Base-by-base conservation (phyloP, 1,140 invertebrate species). In the Aphidius ervi region DNA sequence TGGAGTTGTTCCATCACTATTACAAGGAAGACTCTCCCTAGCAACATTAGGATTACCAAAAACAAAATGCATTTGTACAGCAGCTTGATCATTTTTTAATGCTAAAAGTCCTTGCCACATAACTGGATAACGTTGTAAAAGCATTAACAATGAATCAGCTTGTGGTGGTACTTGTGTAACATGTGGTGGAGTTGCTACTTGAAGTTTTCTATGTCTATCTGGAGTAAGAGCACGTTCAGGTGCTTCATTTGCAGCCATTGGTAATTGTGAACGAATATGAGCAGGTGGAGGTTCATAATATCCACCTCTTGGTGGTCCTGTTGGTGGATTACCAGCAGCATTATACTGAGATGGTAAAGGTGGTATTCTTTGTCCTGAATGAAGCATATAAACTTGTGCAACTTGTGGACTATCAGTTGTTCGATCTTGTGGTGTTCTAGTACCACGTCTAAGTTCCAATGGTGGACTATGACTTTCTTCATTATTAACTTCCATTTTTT, bases 51-150 rank as follows among this genome's bases (percentile, higher is more conserved):
- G 88, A 83, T 94, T 97, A 10, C 97, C 97, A 67, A 92, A 93
- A 40, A 99, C 93, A 79, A 95, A 96, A 78, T 98, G 95, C 95
- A 99, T 98, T 81, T 98, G 95, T 8, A 98, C 96, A 23, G 92
- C 92, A 5, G 95, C 94, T 68, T 92, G 92, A 76, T 98, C 95
- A 77, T 95, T 98, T 77, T 99, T 99, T 42, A 99, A 81, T 0
- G 93, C 94, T 65, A 99, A 76, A 43, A 95, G 76, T 2, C 96
- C 96, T 82, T 97, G 93, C 96, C 96, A 99, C 88, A 97, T 93
- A 39, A 97, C 89, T 1, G 93, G 93, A 78, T 96, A 95, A 40
- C 90, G 86, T 85, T 93, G 83, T 2, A 94, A 78, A 20, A 93
- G 74, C 80, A 87, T 91, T 50, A 89, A 83, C 52, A 93, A 80